Evolutionary conservation across 2,888 invertebrate genomes (phyloP), one percentile per base, ranked within the genome.

Genomic region (Lamproptera curius): DNA sequence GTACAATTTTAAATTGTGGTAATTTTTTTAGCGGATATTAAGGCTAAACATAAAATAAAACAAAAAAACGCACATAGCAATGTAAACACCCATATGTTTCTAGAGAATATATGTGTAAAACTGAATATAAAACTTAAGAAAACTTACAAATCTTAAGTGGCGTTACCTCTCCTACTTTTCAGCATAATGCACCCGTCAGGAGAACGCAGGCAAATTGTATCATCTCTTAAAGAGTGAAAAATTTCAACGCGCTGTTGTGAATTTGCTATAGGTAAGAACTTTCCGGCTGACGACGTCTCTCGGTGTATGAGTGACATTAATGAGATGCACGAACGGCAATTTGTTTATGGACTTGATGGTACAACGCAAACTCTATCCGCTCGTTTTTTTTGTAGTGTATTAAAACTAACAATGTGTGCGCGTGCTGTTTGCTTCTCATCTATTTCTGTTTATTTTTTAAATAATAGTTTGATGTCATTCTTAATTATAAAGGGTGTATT

Each of bases 281-380:
- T 44, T 31, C 39, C 35, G 49, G 17, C 28, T 28, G 43, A 39
- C 51, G 50, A 47, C 50, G 59, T 53, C 61, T 53, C 48, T 52
- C 46, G 37, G 55, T 53, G 46, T 52, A 42, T 58, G 59, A 62
- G 55, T 59, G 63, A 63, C 61, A 55, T 57, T 63, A 63, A 63
- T 76, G 76, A 79, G 73, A 73, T 73, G 65, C 69, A 62, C 65
- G 59, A 57, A 54, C 64, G 62, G 62, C 69, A 73, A 75, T 74
- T 73, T 73, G 72, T 69, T 70, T 72, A 71, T 70, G 66, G 68
- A 61, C 64, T 55, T 50, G 50, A 51, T 56, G 61, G 63, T 62
- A 59, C 59, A 56, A 34, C 43, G 36, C 40, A 40, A 23, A 39
- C 38, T 35, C 31, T 38, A 47, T 38, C 31, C 28, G 16, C 40